Evolutionary conservation across 2,888 invertebrate genomes (phyloP).

Genomic region (Neoitamus cyanurus): DNA sequence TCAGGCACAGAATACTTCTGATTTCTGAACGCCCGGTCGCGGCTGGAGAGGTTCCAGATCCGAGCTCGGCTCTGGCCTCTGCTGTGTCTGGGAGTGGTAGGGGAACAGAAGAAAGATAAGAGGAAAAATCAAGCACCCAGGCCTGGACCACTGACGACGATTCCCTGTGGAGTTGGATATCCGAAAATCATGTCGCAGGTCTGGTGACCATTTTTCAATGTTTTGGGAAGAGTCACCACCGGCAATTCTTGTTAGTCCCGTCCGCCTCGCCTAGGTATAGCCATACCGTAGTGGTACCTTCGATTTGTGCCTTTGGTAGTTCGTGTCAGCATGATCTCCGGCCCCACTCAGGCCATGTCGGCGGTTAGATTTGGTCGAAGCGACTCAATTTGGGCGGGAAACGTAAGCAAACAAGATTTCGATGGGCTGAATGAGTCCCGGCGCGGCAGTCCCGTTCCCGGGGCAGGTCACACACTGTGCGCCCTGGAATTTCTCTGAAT

Average conservation of each 20-base stretch:
- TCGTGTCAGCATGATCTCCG: not conserved
- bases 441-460: not conserved
- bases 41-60: conserved; percentile 12
- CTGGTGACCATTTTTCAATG: conserved; percentile 47
- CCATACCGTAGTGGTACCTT: not conserved
- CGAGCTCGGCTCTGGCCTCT: not conserved
- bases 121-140: not conserved
- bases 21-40: conserved; percentile 1
- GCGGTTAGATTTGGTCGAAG: not conserved
- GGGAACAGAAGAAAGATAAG: not conserved
- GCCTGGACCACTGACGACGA: conserved; percentile 36
- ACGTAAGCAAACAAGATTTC: conserved; percentile 14
- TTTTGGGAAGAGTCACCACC: conserved; percentile 35
- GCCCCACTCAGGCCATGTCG: not conserved
- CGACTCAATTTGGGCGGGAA: conserved; percentile 7
- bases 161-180: conserved; percentile 47
- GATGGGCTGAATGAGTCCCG: not conserved
- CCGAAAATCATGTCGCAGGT: conserved; percentile 46
- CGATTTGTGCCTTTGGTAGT: not conserved
- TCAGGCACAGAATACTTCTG: conserved; percentile 33
- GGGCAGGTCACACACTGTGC: not conserved
- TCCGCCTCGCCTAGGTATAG: not conserved
- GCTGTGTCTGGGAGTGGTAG: not conserved
- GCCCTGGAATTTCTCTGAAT: not conserved
- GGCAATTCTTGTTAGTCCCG: not conserved